phyloP scores from a whole-genome alignment of 2,797 vertebrate genomes.

The Thripadectes ignobilis region DNA sequence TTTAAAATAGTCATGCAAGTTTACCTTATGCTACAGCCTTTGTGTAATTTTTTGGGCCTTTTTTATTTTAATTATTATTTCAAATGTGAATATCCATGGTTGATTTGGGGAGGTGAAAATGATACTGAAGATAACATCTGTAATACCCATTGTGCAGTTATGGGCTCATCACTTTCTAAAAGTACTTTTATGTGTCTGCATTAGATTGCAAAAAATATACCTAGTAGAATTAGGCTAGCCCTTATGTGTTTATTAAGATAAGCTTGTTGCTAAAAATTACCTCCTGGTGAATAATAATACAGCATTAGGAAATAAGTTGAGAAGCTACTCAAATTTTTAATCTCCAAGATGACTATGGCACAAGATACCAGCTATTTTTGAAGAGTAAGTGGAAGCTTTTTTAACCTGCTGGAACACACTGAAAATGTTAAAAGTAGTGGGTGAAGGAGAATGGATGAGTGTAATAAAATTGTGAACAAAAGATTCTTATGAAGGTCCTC shows the following conservation, averaged over 20 bases:
- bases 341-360: neutral
- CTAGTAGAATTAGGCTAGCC: neutral
- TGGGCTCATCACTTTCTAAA: neutral
- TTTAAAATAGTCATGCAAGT: neutral
- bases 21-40: neutral
- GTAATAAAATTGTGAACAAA: constrained; percentile 8
- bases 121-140: neutral
- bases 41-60: neutral
- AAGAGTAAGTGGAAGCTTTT: neutral
- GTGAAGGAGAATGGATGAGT: neutral
- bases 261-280: constrained; percentile 28
- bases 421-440: neutral
- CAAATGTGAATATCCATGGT: neutral
- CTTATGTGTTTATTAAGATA: constrained; percentile 36
- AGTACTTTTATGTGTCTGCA: neutral
- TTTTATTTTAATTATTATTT: neutral
- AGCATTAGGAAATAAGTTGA: neutral
- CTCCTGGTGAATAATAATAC: constrained; percentile 7
- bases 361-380: neutral
- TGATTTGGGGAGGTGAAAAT: neutral
- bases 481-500: neutral
- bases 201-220: neutral
- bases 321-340: constrained; percentile 23
- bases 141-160: neutral
- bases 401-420: neutral